These are phyloP conservation scores for Mya arenaria DNA, from an alignment of 1,140 invertebrate genomes.

Conservation along the genomic window DNA sequence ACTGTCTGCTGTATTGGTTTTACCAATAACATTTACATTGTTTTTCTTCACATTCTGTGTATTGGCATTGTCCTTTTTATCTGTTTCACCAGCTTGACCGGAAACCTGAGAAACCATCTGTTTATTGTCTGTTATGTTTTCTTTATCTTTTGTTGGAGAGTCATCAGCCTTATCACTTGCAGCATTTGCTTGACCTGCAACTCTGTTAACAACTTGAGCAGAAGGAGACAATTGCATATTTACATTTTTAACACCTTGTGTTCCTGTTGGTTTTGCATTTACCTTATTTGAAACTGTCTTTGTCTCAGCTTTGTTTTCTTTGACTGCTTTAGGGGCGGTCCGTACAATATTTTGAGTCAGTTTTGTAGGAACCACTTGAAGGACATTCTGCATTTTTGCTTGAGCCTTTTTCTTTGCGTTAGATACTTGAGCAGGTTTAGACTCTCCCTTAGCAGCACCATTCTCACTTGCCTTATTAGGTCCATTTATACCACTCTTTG, in stretches of 20 bases:
- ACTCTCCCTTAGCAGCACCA: background rate
- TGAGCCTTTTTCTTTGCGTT: slow-evolving; percentile 34
- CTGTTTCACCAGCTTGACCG: too few species aligned
- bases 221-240: slow-evolving; percentile 41
- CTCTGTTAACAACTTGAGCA: slow-evolving; percentile 35
- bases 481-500: background rate
- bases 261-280: background rate
- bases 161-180: background rate
- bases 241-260: slow-evolving; percentile 18
- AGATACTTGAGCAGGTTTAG: background rate
- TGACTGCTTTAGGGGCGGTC: slow-evolving; percentile 35
- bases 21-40: too few species aligned
- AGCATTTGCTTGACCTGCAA: background rate
- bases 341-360: slow-evolving; percentile 46
- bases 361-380: slow-evolving; percentile 48
- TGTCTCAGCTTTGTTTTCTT: background rate
- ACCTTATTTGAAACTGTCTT: background rate
- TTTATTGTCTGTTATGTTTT: too few species aligned
- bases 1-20: too few species aligned
- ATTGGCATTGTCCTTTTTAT: too few species aligned
- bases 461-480: background rate
- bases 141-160: too few species aligned
- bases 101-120: too few species aligned
- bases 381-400: slow-evolving; percentile 45
- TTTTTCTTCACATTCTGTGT: too few species aligned